These are phyloP conservation scores for Salarias fasciatus DNA, from an alignment of 2,797 vertebrate genomes.

Conservation along the genomic window DNA sequence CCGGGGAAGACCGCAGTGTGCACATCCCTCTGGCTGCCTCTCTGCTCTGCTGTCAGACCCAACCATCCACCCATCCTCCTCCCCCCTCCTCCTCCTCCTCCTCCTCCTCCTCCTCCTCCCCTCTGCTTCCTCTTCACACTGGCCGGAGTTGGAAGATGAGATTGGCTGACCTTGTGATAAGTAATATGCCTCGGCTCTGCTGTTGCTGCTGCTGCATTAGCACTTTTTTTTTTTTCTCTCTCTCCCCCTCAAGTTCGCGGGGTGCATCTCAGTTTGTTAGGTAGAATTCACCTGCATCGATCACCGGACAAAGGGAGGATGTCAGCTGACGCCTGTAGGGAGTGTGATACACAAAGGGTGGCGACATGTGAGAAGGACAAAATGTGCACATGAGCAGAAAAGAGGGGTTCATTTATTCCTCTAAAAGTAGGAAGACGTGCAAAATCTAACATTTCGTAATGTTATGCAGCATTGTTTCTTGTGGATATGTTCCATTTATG, in stretches of 20 bases:
- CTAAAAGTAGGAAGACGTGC: too few relatives aligned
- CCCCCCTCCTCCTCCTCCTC: background rate
- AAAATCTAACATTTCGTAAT: too few relatives aligned
- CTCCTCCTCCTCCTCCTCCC: slow-evolving; percentile 17
- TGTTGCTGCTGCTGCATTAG: slow-evolving; percentile 70
- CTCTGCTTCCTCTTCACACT: slow-evolving; percentile 39
- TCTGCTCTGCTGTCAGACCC: slow-evolving; percentile 9
- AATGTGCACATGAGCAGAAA: too few relatives aligned
- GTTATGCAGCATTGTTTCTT: too few relatives aligned
- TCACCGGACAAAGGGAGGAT: slow-evolving; percentile 22
- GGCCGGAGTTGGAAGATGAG: slow-evolving; percentile 67
- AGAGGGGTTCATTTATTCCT: too few relatives aligned
- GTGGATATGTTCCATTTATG: too few relatives aligned
- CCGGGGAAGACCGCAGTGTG: slow-evolving; percentile 6
- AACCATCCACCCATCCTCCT: background rate
- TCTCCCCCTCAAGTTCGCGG: slow-evolving; percentile 49
- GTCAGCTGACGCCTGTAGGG: slow-evolving; percentile 2
- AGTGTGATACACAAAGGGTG: background rate
- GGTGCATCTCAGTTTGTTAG: slow-evolving; percentile 53
- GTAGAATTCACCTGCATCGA: slow-evolving; percentile 33
- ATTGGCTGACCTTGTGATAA: slow-evolving; percentile 81
- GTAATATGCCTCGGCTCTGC: slow-evolving; percentile 70
- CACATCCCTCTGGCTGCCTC: slow-evolving; percentile 32
- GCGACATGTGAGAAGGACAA: background rate
- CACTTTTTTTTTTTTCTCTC: too few relatives aligned